A percentile compares a stretch with the other conserved stretches of the same genome.
These are phyloP conservation scores for Clivina fossor DNA, from an alignment of 2,888 invertebrate species.

Conservation along the genomic window DNA sequence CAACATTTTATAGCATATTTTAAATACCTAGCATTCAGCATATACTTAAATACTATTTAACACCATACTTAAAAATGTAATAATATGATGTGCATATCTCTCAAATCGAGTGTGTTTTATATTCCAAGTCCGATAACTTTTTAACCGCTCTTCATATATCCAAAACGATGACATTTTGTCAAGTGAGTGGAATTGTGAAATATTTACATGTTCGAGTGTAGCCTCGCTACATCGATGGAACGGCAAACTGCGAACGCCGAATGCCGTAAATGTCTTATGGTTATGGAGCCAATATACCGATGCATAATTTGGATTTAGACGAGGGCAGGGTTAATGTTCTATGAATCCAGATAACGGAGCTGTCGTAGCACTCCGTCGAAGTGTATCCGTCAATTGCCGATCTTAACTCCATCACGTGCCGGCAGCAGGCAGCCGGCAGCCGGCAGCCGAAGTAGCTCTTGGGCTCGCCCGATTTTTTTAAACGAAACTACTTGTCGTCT, in stretches of 20 bases:
- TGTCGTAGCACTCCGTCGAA: constrained; percentile 12
- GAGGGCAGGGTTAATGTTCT: constrained; percentile 32
- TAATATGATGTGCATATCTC: no score
- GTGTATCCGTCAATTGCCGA: constrained; percentile 29
- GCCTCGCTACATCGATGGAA: background rate
- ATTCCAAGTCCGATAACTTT: no score
- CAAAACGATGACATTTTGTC: constrained; percentile 26
- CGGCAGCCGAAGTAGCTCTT: constrained; percentile 2
- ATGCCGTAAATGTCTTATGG: constrained; percentile 29
- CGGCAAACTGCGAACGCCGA: background rate
- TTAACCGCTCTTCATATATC: no score
- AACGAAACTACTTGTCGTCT: constrained; percentile 2
- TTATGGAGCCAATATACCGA: constrained; percentile 30
- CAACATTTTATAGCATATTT: no score
- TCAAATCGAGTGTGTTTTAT: no score
- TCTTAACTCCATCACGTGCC: constrained; percentile 27
- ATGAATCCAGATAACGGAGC: constrained; percentile 32
- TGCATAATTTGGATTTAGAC: constrained; percentile 35
- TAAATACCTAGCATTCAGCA: no score
- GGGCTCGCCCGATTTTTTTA: constrained; percentile 1
- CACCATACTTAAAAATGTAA: no score
- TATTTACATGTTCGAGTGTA: constrained; percentile 27
- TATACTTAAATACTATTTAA: no score
- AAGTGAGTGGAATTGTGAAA: constrained; percentile 26
- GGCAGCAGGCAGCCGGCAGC: background rate